These are phyloP conservation scores for Brachionichthys hirsutus DNA, from an alignment of 2,113 vertebrate genomes.

Conservation along the genomic window DNA sequence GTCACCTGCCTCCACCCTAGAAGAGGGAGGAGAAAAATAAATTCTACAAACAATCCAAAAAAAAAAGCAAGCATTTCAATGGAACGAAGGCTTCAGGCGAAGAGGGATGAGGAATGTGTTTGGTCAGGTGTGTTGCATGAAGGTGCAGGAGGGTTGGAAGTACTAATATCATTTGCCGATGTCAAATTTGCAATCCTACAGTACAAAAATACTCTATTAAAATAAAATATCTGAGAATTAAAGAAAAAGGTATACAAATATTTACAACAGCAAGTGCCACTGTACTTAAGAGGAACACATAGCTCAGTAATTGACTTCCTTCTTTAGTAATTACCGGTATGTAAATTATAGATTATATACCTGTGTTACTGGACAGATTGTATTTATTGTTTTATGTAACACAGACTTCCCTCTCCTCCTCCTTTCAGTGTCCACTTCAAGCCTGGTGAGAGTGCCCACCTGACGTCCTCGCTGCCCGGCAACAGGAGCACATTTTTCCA, in stretches of 20 bases:
- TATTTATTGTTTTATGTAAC: conserved; percentile 49
- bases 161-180: too few species aligned
- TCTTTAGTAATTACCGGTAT: not conserved
- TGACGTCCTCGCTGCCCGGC: conserved; percentile 79
- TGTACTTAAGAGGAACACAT: not conserved
- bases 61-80: conserved; percentile 55
- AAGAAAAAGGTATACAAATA: too few species aligned
- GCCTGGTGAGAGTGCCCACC: conserved; percentile 91
- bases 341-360: not conserved
- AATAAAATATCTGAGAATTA: too few species aligned
- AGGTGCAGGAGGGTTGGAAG: conserved; percentile 38
- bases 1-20: conserved; percentile 66
- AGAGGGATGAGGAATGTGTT: conserved; percentile 74
- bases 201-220: too few species aligned
- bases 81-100: conserved; percentile 54
- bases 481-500: conserved; percentile 83
- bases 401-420: conserved; percentile 26
- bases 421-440: conserved; percentile 93
- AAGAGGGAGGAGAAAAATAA: conserved; percentile 60
- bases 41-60: conserved; percentile 68
- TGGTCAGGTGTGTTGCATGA: conserved; percentile 74
- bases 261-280: too few species aligned
- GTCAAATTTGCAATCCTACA: too few species aligned
- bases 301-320: too few species aligned
- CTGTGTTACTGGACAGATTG: conserved; percentile 34